These are phyloP conservation scores for Sebastes dallii DNA, from an alignment of 2,797 vertebrate genomes.

Conservation along the genomic window DNA sequence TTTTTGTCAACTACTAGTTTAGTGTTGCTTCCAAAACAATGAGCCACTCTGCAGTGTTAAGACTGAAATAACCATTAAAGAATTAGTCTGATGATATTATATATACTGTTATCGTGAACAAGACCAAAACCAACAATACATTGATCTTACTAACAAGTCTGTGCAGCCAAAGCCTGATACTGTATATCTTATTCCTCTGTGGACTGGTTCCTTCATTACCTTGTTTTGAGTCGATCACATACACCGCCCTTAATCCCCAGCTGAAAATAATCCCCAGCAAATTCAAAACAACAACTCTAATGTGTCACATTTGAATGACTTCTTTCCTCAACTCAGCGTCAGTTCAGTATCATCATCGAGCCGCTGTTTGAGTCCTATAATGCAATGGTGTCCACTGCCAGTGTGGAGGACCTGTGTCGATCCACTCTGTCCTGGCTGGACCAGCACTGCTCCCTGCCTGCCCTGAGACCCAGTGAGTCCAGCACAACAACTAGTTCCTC, in stretches of 20 bases:
- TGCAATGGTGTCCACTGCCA: conserved; percentile 94
- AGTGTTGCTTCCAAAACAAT: neutral
- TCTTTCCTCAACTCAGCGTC: conserved; percentile 79
- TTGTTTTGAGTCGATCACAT: neutral
- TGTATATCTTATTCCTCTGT: neutral
- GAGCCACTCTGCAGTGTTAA: neutral
- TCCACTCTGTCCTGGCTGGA: conserved; percentile 95
- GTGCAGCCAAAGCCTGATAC: neutral
- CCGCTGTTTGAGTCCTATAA: conserved; percentile 98
- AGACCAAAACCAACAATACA: neutral
- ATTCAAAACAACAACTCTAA: neutral
- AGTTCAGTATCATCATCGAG: conserved; percentile 97
- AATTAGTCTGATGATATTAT: neutral
- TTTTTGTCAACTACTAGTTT: neutral
- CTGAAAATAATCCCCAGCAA: neutral
- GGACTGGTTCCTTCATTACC: neutral
- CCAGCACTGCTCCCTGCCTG: conserved; percentile 93
- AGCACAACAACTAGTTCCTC: neutral
- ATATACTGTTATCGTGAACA: neutral
- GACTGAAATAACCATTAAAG: neutral
- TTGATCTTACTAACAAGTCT: neutral
- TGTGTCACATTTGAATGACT: neutral
- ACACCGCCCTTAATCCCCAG: neutral
- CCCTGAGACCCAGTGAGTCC: conserved; percentile 91
- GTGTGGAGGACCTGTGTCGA: conserved; percentile 90